These are phyloP conservation scores for Salarias fasciatus DNA, from an alignment of 2,797 vertebrate genomes.

Conservation along the genomic window DNA sequence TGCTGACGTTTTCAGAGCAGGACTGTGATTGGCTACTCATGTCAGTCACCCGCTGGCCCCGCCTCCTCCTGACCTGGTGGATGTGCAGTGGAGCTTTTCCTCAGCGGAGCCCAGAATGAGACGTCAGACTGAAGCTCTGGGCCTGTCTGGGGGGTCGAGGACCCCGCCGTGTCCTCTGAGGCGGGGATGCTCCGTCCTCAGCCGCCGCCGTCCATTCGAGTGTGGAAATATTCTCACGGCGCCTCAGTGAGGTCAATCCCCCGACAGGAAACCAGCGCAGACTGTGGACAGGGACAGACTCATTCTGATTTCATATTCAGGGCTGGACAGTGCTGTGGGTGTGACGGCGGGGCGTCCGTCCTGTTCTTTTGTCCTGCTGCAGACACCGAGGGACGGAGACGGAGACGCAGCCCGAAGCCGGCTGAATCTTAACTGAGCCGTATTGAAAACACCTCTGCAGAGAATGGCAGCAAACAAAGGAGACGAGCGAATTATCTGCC, in stretches of 20 bases:
- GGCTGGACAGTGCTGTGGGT: constrained; percentile 5
- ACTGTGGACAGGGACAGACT: constrained; percentile 21
- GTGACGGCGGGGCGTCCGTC: constrained; percentile 3
- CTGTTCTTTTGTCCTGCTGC: too few relatives aligned
- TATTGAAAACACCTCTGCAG: constrained; percentile 15
- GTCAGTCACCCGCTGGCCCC: too few relatives aligned
- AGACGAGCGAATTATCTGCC: constrained; percentile 11
- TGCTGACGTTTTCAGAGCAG: too few relatives aligned
- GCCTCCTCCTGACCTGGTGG: too few relatives aligned
- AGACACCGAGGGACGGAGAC: too few relatives aligned
- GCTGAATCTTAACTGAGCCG: too few relatives aligned
- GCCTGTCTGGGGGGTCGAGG: constrained; percentile 43
- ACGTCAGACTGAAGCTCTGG: constrained; percentile 37
- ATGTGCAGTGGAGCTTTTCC: too few relatives aligned
- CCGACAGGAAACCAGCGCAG: constrained; percentile 27
- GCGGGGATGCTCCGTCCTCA: constrained; percentile 13
- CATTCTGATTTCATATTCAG: constrained; percentile 36
- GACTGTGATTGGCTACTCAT: too few relatives aligned
- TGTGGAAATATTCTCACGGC: constrained; percentile 25
- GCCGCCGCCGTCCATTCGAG: constrained; percentile 14
- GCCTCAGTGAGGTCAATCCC: constrained; percentile 22
- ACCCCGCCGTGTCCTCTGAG: constrained; percentile 10
- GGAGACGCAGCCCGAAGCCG: too few relatives aligned
- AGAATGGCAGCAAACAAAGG: constrained; percentile 6
- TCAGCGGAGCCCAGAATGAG: too few relatives aligned